A percentile compares a stretch with the other conserved stretches of the same genome.
These are phyloP conservation scores for Dendrolimus pini DNA, from an alignment of 2,888 invertebrate species.

Conservation along the genomic window DNA sequence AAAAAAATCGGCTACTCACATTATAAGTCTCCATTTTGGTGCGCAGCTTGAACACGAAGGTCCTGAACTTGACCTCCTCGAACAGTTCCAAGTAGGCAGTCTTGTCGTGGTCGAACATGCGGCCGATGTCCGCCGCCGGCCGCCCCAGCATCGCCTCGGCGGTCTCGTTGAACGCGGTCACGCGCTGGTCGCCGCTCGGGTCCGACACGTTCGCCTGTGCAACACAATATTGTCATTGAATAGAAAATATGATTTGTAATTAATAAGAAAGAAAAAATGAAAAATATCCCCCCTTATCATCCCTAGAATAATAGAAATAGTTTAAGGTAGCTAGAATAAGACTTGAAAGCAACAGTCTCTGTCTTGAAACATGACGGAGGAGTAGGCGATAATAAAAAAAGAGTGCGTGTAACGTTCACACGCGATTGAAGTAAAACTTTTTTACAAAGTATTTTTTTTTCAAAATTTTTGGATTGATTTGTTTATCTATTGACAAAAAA, in stretches of 20 bases:
- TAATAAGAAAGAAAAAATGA: constrained; percentile 1
- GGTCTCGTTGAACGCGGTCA: constrained; percentile 91
- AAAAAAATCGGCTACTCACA: constrained; percentile 71
- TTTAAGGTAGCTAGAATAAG: too few relatives aligned
- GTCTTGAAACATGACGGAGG: too few relatives aligned
- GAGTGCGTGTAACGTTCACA: too few relatives aligned
- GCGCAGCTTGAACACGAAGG: constrained; percentile 88
- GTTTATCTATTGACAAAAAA: too few relatives aligned
- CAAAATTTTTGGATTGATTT: too few relatives aligned
- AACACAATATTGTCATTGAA: too few relatives aligned
- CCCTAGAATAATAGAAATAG: too few relatives aligned
- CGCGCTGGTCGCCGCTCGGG: constrained; percentile 91
- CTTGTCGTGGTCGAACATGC: constrained; percentile 81
- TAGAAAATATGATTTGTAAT: too few relatives aligned
- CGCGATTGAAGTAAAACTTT: too few relatives aligned
- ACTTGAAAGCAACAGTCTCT: too few relatives aligned
- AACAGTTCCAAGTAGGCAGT: constrained; percentile 82
- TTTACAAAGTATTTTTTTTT: too few relatives aligned
- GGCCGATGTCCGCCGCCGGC: constrained; percentile 86
- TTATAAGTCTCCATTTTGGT: constrained; percentile 95
- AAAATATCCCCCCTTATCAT: neutral
- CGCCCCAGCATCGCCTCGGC: constrained; percentile 86
- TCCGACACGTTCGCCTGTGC: constrained; percentile 90
- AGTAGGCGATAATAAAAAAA: too few relatives aligned
- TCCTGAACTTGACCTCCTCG: constrained; percentile 85